Evolutionary conservation across 2,113 vertebrate genomes (phyloP).

Genomic region (Oxyura jamaicensis): DNA sequence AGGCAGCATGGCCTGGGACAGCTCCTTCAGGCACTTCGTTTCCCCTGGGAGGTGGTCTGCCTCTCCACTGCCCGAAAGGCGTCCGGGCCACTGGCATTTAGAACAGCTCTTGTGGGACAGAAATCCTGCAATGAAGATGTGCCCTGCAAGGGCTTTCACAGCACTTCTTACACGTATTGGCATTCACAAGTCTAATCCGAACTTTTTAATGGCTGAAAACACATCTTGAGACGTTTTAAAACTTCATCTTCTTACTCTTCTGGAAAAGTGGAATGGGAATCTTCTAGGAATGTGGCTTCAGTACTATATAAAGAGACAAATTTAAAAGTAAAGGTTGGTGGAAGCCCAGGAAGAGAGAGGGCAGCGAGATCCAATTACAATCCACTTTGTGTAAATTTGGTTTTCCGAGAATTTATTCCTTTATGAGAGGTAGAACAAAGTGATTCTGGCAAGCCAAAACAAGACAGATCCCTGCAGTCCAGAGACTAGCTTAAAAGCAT

Average conservation of each 20-base stretch:
- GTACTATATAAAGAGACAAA: background rate
- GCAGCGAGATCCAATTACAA: background rate
- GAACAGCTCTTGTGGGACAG: background rate
- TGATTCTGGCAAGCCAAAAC: background rate
- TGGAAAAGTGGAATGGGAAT: background rate
- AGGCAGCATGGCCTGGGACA: background rate
- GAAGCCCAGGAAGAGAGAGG: background rate
- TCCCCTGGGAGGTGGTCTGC: background rate
- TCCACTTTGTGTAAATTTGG: background rate
- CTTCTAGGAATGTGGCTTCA: background rate
- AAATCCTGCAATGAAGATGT: background rate
- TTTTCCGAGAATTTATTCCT: background rate
- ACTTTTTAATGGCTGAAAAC: background rate
- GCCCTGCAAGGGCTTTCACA: background rate
- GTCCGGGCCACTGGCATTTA: too few species aligned
- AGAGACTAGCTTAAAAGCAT: background rate
- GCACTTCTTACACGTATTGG: background rate
- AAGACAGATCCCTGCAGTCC: background rate
- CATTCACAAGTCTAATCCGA: background rate
- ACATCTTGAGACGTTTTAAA: background rate
- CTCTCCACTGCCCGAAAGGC: fast-evolving
- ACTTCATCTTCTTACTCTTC: background rate
- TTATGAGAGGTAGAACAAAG: background rate
- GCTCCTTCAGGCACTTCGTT: background rate
- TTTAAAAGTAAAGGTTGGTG: background rate